Evolutionary conservation across 2,797 vertebrate genomes (phyloP).

Genomic region (Microctenopoma lineatum): DNA sequence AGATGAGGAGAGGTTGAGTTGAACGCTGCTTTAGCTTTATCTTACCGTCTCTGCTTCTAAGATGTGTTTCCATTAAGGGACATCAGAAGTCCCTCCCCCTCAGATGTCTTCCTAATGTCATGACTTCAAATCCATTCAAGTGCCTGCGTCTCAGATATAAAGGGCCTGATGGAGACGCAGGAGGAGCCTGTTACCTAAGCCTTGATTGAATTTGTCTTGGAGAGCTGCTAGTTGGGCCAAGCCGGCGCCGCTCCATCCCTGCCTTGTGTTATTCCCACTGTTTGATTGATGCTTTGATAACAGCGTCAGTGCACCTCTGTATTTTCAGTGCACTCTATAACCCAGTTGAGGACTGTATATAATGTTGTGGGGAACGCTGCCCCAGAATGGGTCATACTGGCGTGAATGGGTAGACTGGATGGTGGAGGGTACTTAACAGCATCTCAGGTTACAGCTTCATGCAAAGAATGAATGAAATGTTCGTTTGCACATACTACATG

Average conservation of each 20-base stretch:
- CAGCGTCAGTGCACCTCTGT: constrained; percentile 41
- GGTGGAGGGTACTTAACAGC: background rate
- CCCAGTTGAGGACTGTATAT: constrained; percentile 10
- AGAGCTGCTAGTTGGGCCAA: constrained; percentile 49
- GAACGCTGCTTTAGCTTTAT: background rate
- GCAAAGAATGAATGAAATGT: background rate
- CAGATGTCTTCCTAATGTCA: constrained; percentile 14
- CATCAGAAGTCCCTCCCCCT: background rate
- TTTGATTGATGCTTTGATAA: constrained; percentile 50
- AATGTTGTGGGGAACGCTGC: background rate
- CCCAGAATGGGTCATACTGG: background rate
- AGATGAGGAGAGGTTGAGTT: background rate
- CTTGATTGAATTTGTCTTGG: constrained; percentile 62
- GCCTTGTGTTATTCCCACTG: constrained; percentile 21
- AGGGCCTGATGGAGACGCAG: constrained; percentile 24
- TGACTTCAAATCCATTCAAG: constrained; percentile 16
- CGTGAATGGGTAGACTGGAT: constrained; percentile 7
- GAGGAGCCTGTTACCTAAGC: constrained; percentile 50
- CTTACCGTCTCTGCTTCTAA: constrained; percentile 4
- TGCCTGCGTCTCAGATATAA: constrained; percentile 34
- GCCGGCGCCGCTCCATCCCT: constrained; percentile 38
- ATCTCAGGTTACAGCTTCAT: background rate
- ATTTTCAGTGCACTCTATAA: constrained; percentile 54
- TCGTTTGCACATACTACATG: too few relatives aligned
- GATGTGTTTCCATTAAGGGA: background rate